Evolutionary conservation across 2,888 invertebrate species (phyloP).

Genomic region (Aleiodes alternator): DNA sequence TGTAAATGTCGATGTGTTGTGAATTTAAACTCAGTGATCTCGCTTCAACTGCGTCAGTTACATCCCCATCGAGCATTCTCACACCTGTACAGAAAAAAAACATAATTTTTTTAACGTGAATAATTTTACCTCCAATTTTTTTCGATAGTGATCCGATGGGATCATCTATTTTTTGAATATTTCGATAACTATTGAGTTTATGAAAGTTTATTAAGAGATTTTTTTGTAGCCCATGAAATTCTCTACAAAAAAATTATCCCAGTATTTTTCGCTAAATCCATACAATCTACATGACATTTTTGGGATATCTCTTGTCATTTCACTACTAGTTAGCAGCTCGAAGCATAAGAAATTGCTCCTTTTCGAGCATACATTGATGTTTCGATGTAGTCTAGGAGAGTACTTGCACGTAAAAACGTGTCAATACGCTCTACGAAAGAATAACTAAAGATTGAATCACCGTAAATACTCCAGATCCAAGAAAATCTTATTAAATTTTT

Average conservation of each 20-base stretch:
- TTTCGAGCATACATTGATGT: too few species aligned
- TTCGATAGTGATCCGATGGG: not conserved
- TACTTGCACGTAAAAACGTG: too few species aligned
- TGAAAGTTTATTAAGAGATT: not conserved
- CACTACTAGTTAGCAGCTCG: too few species aligned
- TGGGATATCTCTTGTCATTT: too few species aligned
- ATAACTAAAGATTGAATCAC: not conserved
- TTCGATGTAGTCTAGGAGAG: too few species aligned
- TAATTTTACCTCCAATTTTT: not conserved
- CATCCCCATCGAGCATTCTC: constrained; percentile 98
- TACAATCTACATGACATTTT: too few species aligned
- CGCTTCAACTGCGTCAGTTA: constrained; percentile 99
- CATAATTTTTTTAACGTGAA: constrained; percentile 35
- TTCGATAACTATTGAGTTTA: not conserved
- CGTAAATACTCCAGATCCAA: too few species aligned
- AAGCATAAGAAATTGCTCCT: too few species aligned
- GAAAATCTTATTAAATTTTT: too few species aligned
- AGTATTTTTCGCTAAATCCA: too few species aligned
- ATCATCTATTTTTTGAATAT: not conserved
- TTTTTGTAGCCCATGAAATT: not conserved
- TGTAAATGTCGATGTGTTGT: constrained; percentile 98
- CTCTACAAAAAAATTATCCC: too few species aligned
- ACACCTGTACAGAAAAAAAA: constrained; percentile 81
- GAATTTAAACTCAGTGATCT: constrained; percentile 94
- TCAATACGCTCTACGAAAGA: not conserved